phyloP scores from a whole-genome alignment of 2,888 invertebrate species.

The Mactromeris polynyma region DNA sequence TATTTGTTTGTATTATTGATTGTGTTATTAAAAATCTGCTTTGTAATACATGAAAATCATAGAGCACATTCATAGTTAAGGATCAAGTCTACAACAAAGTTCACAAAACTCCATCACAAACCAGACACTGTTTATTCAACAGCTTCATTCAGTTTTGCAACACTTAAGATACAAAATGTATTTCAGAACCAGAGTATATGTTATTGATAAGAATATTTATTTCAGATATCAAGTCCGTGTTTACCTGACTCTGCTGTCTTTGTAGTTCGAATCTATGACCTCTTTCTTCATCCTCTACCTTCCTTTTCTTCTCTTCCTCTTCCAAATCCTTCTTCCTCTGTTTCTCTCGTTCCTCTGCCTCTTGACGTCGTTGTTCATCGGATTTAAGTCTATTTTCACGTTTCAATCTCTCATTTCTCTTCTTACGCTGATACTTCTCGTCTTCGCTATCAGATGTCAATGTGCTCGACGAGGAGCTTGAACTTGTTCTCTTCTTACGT shows the following conservation, averaged over 20 bases:
- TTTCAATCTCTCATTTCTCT: slow-evolving; percentile 26
- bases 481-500: neutral
- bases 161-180: no score
- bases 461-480: slow-evolving; percentile 33
- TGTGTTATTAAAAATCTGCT: no score
- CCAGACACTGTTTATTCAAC: no score
- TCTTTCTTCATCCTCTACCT: slow-evolving; percentile 34
- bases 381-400: slow-evolving; percentile 36
- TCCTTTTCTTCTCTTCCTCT: slow-evolving; percentile 37
- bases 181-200: no score
- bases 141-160: no score
- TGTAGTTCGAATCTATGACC: slow-evolving; percentile 38
- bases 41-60: no score
- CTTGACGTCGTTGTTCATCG: slow-evolving; percentile 46
- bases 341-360: slow-evolving; percentile 37
- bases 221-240: no score
- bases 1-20: no score
- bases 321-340: slow-evolving; percentile 35
- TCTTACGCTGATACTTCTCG: slow-evolving; percentile 50
- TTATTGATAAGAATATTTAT: no score
- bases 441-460: slow-evolving; percentile 51
- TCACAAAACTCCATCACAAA: no score
- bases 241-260: slow-evolving; percentile 40
- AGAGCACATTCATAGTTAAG: no score
- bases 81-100: no score